phyloP scores from a whole-genome alignment of 2,888 invertebrate genomes.

The Flabesymbios commensalis region DNA sequence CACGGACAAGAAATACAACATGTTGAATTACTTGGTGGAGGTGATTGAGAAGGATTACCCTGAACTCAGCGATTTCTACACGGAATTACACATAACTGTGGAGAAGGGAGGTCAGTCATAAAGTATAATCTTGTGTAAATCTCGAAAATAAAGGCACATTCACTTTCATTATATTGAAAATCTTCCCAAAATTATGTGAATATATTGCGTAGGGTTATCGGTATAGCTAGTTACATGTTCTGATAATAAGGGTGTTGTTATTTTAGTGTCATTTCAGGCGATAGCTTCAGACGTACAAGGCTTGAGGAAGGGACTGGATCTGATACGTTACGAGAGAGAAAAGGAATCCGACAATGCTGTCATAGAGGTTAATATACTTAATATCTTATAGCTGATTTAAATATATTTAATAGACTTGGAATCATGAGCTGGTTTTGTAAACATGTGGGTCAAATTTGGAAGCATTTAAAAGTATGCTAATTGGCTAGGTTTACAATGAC shows the following conservation, averaged over 20 bases:
- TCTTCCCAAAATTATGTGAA: not conserved
- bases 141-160: not conserved
- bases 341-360: slow-evolving; percentile 10
- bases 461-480: too few relatives aligned
- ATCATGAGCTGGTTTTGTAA: too few relatives aligned
- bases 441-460: too few relatives aligned
- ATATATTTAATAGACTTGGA: too few relatives aligned
- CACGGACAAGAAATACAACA: slow-evolving; percentile 11
- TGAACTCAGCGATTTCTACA: slow-evolving; percentile 17
- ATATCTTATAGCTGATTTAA: too few relatives aligned
- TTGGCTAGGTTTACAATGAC: too few relatives aligned
- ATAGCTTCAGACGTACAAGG: slow-evolving; percentile 16
- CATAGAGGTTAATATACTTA: too few relatives aligned
- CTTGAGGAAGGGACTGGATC: slow-evolving; percentile 22
- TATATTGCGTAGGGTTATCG: not conserved
- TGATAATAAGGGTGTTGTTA: not conserved
- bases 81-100: slow-evolving; percentile 15
- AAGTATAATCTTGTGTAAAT: not conserved
- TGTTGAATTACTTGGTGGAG: slow-evolving; percentile 29
- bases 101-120: slow-evolving; percentile 24
- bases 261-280: slow-evolving; percentile 23
- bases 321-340: slow-evolving; percentile 23
- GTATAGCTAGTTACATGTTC: not conserved
- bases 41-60: slow-evolving; percentile 18
- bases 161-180: not conserved